phyloP scores from a whole-genome alignment of 2,113 vertebrate genomes.

The Macrotus californicus region DNA sequence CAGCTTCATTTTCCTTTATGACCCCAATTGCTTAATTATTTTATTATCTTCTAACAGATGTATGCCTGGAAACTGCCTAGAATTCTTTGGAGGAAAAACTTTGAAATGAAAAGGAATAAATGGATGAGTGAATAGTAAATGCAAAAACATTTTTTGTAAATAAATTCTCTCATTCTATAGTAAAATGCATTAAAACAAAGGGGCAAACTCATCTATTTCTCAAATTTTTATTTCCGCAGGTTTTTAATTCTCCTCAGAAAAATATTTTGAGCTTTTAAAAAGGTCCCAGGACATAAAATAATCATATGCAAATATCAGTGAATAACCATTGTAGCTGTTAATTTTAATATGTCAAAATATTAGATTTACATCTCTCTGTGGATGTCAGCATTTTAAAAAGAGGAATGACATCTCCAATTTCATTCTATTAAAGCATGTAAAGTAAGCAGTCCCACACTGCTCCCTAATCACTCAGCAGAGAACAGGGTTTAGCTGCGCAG shows the following conservation, averaged over 20 bases:
- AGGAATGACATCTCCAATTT: conserved; percentile 38
- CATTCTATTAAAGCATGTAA: conserved; percentile 52
- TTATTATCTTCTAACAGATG: neutral
- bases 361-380: conserved; percentile 59
- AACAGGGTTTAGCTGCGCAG: neutral
- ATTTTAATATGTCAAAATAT: conserved; percentile 53
- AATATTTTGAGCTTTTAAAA: conserved; percentile 42
- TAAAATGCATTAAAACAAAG: neutral
- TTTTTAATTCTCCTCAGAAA: conserved; percentile 41
- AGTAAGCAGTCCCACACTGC: neutral
- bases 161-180: neutral
- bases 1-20: neutral
- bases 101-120: neutral
- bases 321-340: conserved; percentile 44
- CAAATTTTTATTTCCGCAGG: conserved; percentile 13
- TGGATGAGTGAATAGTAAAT: neutral
- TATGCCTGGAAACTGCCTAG: neutral
- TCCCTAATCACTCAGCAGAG: conserved; percentile 53
- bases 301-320: conserved; percentile 61
- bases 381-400: conserved; percentile 35
- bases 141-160: neutral
- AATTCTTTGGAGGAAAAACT: neutral
- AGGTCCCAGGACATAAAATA: conserved; percentile 62
- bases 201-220: neutral
- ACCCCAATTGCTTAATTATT: neutral